These are phyloP conservation scores for Hippocampus kuda DNA, from an alignment of 2,797 vertebrate genomes.

Conservation along the genomic window DNA sequence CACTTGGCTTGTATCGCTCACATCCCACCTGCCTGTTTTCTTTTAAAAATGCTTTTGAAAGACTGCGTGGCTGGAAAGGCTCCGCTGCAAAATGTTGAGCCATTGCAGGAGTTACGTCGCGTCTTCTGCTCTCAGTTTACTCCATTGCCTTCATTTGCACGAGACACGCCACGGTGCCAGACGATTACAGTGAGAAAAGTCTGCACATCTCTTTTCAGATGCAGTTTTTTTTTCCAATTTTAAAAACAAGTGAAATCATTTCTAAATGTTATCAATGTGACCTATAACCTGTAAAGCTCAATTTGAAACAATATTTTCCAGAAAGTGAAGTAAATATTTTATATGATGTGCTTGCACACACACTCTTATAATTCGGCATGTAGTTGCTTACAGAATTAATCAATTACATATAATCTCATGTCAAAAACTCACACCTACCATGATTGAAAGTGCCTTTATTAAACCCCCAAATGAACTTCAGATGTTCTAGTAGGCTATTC, in stretches of 20 bases:
- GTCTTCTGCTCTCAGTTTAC: constrained; percentile 11
- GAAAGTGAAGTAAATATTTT: neutral
- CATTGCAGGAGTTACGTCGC: constrained; percentile 6
- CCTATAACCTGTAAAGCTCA: neutral
- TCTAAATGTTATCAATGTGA: neutral
- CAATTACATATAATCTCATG: no score
- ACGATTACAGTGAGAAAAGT: neutral
- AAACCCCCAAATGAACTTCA: no score
- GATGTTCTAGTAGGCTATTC: no score
- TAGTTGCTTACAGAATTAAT: no score
- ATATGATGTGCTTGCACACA: no score
- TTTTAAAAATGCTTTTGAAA: constrained; percentile 6
- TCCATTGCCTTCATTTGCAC: constrained; percentile 47
- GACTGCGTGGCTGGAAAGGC: constrained; percentile 5
- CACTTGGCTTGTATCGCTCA: neutral
- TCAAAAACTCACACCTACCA: no score
- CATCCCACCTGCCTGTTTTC: constrained; percentile 17
- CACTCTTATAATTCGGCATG: no score
- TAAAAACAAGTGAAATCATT: neutral
- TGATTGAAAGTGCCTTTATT: no score
- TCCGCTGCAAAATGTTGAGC: constrained; percentile 10
- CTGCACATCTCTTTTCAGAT: neutral
- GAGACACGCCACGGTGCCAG: constrained; percentile 28
- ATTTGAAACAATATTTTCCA: neutral
- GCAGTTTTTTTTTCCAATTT: neutral